A percentile compares a stretch with the other conserved stretches of the same genome.
Conservation (phyloP, 2,113 vertebrate species). For the Caracal caracal region DNA sequence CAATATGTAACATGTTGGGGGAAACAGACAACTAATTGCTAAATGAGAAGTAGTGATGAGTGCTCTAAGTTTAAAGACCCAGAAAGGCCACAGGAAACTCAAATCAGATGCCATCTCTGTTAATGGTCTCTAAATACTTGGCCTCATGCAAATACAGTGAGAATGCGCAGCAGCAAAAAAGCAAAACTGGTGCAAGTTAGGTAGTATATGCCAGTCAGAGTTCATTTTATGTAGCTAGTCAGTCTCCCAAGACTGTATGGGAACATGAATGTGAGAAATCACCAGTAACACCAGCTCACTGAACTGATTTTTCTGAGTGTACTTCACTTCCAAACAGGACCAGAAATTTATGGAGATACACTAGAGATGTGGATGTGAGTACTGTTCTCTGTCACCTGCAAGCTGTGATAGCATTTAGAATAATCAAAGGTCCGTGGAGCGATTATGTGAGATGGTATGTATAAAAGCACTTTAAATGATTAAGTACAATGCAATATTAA, state of each 20-base stretch:
- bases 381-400: neutral
- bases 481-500: neutral
- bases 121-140: neutral
- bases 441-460: neutral
- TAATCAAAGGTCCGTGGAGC: neutral
- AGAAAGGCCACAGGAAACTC: neutral
- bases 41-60: neutral
- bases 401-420: neutral
- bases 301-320: neutral
- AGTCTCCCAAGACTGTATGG: neutral
- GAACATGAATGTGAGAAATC: neutral
- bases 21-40: neutral
- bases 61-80: neutral
- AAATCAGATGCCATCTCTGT: neutral
- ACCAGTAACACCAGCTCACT: neutral
- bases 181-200: neutral
- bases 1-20: neutral
- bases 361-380: neutral
- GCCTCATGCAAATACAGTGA: neutral
- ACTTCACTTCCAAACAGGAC: neutral
- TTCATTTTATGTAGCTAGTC: neutral
- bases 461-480: neutral
- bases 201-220: neutral
- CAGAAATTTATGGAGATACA: neutral
- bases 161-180: neutral